phyloP scores from a whole-genome alignment of 1,140 invertebrate genomes.

The Ceratitis capitata region DNA sequence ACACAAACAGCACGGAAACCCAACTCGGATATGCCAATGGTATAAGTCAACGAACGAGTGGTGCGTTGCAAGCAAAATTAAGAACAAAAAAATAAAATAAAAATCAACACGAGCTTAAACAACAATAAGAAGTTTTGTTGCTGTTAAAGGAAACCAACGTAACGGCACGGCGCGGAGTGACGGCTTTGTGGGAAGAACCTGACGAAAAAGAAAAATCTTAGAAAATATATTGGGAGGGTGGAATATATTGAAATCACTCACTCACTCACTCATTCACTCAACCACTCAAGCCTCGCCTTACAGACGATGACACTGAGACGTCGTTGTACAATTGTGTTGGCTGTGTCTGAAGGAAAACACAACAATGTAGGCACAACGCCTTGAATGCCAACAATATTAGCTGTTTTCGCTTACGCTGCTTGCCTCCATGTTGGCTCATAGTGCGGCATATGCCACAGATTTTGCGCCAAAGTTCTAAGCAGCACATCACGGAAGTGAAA shows the following conservation, averaged over 20 bases:
- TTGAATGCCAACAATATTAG: neutral
- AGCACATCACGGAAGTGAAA: neutral
- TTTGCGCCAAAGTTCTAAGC: neutral
- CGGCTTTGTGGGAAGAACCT: neutral
- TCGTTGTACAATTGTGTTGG: conserved; percentile 14
- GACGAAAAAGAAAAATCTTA: neutral
- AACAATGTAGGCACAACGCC: neutral
- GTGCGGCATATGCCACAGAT: neutral
- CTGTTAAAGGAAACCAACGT: neutral
- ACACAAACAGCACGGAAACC: conserved; percentile 2
- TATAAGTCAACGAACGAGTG: conserved; percentile 14
- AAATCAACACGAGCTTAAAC: neutral
- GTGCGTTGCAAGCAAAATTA: neutral
- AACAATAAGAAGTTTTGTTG: neutral
- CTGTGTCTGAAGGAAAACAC: neutral
- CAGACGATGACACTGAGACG: conserved; percentile 19
- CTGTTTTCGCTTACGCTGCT: neutral
- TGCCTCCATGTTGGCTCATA: neutral
- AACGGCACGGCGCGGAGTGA: neutral
- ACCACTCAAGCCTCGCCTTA: neutral
- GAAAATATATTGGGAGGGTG: neutral
- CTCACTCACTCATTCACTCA: conserved; percentile 27
- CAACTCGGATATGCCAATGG: conserved; percentile 3
- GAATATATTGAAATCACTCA: conserved; percentile 23
- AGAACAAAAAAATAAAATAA: neutral